Conservation (phyloP, 2,888 invertebrate genomes). For the Netelia virgata region DNA sequence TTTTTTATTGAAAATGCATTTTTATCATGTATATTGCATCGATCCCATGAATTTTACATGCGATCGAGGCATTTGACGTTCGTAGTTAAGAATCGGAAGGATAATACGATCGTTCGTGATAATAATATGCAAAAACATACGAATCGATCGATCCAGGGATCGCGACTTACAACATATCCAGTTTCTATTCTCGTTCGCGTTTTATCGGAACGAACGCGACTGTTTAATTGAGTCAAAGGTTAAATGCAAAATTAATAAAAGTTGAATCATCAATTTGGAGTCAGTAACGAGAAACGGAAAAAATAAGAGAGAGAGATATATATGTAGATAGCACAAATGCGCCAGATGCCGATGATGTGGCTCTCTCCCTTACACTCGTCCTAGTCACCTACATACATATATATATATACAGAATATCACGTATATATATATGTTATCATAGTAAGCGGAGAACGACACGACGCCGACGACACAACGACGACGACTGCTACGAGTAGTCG, state of each 20-base stretch:
- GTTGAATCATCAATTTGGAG: conserved; percentile 59
- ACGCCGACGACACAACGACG: conserved; percentile 14
- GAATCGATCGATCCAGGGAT: background rate
- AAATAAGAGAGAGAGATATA: conserved; percentile 3
- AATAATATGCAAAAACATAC: conserved; percentile 6
- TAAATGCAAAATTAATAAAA: conserved; percentile 68
- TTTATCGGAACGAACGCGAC: background rate
- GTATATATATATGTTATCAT: background rate
- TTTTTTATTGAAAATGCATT: background rate
- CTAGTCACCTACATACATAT: conserved; percentile 27
- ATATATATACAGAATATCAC: background rate
- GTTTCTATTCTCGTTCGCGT: background rate
- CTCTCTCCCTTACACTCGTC: conserved; percentile 28
- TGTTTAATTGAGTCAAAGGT: conserved; percentile 58
- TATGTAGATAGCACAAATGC: conserved; percentile 13
- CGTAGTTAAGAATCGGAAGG: too few relatives aligned
- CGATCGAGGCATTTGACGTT: too few relatives aligned
- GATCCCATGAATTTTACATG: too few relatives aligned
- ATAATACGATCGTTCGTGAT: background rate
- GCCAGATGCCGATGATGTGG: conserved; percentile 56
- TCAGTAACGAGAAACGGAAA: background rate
- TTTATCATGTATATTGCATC: too few relatives aligned
- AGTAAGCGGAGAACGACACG: conserved; percentile 11
- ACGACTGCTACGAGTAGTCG: conserved; percentile 57
- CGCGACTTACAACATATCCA: too few relatives aligned